Percentiles rank a stretch among this genome's conserved stretches.
Evolutionary conservation across 2,888 invertebrate species (phyloP).

Genomic region (Leptura quadrifasciata): DNA sequence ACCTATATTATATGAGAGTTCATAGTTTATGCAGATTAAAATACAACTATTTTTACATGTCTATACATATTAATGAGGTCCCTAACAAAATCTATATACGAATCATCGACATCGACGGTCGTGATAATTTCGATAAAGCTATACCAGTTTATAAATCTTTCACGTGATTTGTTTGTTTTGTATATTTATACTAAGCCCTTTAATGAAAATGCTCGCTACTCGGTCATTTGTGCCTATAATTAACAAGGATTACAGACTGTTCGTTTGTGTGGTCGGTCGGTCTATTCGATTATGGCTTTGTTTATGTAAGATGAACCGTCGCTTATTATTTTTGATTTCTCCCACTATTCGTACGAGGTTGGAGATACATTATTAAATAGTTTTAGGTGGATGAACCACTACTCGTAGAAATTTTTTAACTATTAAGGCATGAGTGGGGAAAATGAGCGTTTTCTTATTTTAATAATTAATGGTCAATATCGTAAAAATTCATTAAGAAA

Average conservation of each 20-base stretch:
- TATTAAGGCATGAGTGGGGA: too few species aligned
- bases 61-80: conserved; percentile 14
- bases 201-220: conserved; percentile 59
- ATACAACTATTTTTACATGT: conserved; percentile 15
- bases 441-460: too few species aligned
- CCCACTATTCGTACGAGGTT: background rate
- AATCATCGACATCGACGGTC: background rate
- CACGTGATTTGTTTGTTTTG: conserved; percentile 52
- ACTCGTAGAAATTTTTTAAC: too few species aligned
- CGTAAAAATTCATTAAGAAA: too few species aligned
- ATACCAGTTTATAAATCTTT: conserved; percentile 39
- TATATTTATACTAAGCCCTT: conserved; percentile 57
- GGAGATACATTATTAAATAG: background rate
- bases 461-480: too few species aligned
- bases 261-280: conserved; percentile 29
- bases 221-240: conserved; percentile 62
- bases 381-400: too few species aligned
- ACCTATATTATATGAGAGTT: background rate
- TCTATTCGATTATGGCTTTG: conserved; percentile 39
- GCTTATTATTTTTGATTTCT: conserved; percentile 23
- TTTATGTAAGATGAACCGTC: conserved; percentile 31
- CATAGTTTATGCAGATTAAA: background rate
- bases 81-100: conserved; percentile 15
- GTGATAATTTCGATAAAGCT: conserved; percentile 25
- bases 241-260: conserved; percentile 59